Evolutionary conservation across 1,140 invertebrate genomes (phyloP).

Genomic region (Tribolium castaneum): DNA sequence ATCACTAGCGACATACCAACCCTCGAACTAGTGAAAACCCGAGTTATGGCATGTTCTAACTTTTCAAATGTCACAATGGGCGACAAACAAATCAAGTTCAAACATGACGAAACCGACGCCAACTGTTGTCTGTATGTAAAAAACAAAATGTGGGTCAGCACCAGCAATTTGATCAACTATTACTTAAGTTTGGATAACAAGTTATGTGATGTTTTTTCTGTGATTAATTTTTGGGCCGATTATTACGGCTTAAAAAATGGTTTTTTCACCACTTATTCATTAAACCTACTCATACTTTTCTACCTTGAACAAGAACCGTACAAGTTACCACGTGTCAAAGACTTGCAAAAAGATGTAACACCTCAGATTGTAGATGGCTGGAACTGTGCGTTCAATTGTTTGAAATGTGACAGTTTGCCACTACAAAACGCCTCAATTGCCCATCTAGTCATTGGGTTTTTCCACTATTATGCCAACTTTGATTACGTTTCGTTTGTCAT

Average conservation of each 20-base stretch:
- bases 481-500: neutral
- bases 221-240: neutral
- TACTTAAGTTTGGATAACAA: neutral
- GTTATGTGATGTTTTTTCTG: neutral
- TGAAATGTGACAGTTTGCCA: neutral
- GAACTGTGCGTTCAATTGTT: slow-evolving; percentile 65
- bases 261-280: slow-evolving; percentile 70
- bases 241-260: slow-evolving; percentile 65
- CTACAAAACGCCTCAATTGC: neutral
- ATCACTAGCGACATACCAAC: neutral
- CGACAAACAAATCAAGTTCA: slow-evolving; percentile 70
- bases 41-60: slow-evolving; percentile 60
- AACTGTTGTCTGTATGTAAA: slow-evolving; percentile 76
- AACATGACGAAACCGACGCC: slow-evolving; percentile 67
- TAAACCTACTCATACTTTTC: slow-evolving; percentile 72
- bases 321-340: slow-evolving; percentile 63
- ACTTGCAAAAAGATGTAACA: slow-evolving; percentile 58
- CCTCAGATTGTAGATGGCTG: slow-evolving; percentile 62
- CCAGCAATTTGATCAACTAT: slow-evolving; percentile 47
- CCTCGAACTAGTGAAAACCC: slow-evolving; percentile 27
- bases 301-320: slow-evolving; percentile 71
- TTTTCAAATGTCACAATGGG: slow-evolving; percentile 64
- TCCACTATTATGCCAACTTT: neutral
- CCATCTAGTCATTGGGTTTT: neutral
- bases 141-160: slow-evolving; percentile 76